Conservation (phyloP, 1,140 invertebrate genomes). For the Hestina assimilis region DNA sequence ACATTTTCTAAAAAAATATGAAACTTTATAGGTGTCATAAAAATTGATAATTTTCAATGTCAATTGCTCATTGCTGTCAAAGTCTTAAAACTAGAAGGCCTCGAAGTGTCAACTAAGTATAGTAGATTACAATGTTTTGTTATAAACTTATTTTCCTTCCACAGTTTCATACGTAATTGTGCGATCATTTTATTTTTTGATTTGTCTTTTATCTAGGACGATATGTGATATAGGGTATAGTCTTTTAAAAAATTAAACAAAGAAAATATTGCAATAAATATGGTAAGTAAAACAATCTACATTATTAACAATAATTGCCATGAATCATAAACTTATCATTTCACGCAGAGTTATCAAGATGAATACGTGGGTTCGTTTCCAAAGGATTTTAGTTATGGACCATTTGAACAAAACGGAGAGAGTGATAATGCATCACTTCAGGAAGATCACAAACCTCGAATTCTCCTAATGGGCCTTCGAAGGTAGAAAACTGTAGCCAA, state of each 20-base stretch:
- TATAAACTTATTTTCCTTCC: constrained; percentile 21
- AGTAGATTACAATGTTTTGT: constrained; percentile 22
- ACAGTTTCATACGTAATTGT: constrained; percentile 20
- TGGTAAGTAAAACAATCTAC: constrained; percentile 12
- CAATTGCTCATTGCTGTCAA: no score
- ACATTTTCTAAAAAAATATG: no score
- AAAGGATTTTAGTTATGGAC: constrained; percentile 95
- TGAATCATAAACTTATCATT: constrained; percentile 18
- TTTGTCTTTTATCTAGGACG: constrained; percentile 3
- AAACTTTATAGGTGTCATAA: no score
- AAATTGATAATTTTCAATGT: no score
- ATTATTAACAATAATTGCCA: not conserved
- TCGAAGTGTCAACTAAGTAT: not conserved
- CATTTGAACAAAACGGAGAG: constrained; percentile 84
- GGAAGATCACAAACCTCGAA: constrained; percentile 92
- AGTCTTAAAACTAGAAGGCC: no score
- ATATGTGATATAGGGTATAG: constrained; percentile 14
- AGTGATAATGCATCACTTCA: constrained; percentile 79
- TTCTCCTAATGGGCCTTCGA: constrained; percentile 96
- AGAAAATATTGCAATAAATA: constrained; percentile 10
- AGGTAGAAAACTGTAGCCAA: no score
- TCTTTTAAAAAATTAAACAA: constrained; percentile 7
- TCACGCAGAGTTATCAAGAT: constrained; percentile 83
- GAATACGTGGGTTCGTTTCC: constrained; percentile 92
- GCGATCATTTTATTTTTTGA: not conserved